A percentile compares a stretch with the other conserved stretches of the same genome.
These are phyloP conservation scores for Tyto alba DNA, from an alignment of 2,113 vertebrate species.

Conservation along the genomic window DNA sequence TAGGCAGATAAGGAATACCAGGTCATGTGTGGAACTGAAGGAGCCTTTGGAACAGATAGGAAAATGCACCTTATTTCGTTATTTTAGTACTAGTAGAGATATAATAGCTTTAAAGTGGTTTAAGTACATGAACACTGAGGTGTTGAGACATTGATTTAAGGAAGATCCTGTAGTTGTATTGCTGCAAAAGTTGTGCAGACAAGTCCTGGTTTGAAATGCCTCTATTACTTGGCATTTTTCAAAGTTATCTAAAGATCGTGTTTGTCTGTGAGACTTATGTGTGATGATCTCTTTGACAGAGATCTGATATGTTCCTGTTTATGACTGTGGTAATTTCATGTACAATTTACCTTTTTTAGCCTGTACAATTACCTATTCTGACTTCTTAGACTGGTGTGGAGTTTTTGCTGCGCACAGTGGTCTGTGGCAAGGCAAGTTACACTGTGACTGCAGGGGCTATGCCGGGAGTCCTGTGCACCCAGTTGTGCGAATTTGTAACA, in stretches of 20 bases:
- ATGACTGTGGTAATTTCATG: neutral
- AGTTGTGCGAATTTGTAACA: neutral
- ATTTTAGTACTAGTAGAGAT: neutral
- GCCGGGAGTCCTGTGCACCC: neutral
- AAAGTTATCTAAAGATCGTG: neutral
- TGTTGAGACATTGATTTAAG: neutral
- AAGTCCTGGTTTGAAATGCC: neutral
- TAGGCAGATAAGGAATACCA: neutral
- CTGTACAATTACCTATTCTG: neutral
- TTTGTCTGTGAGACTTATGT: neutral
- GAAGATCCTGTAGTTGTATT: neutral
- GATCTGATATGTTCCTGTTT: neutral
- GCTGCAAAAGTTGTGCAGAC: neutral
- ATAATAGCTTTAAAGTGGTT: neutral
- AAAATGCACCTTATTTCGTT: neutral
- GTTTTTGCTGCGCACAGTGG: accelerated
- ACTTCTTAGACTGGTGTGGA: neutral
- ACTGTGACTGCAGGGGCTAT: neutral
- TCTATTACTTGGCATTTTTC: neutral
- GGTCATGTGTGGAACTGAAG: neutral
- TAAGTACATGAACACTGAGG: neutral
- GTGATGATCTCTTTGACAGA: neutral
- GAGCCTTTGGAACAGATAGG: neutral
- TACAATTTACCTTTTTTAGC: neutral
- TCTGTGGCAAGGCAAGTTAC: neutral